Percentiles rank a stretch among this genome's conserved stretches.
Conservation (phyloP, 2,113 vertebrate species). For the Empidonax traillii region DNA sequence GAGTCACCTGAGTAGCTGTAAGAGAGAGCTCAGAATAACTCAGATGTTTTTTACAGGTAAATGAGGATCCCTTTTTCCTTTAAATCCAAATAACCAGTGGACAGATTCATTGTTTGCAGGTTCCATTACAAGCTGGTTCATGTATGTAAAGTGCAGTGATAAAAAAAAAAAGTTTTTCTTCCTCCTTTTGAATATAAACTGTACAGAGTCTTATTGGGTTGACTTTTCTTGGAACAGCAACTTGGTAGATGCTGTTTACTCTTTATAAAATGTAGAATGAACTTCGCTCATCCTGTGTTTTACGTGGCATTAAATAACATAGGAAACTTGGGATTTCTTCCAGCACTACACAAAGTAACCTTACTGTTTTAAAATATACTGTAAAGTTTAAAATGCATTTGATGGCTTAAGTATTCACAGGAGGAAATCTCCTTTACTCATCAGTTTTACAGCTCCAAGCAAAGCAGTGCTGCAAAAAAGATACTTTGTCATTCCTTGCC, state of each 20-base stretch:
- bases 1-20: background rate
- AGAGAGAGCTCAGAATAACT: background rate
- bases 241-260: background rate
- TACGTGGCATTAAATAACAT: background rate
- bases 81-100: background rate
- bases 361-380: background rate
- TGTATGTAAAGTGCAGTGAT: background rate
- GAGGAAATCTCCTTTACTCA: constrained; percentile 29
- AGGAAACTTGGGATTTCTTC: background rate
- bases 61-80: background rate
- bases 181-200: background rate
- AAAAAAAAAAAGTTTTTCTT: background rate
- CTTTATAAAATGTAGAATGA: background rate
- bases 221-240: background rate
- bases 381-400: constrained; percentile 29
- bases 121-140: background rate
- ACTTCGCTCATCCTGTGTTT: background rate
- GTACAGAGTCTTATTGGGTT: background rate
- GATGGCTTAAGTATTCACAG: constrained; percentile 3
- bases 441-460: constrained; percentile 31
- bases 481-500: constrained; percentile 25
- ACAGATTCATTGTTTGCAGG: background rate
- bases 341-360: background rate
- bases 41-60: background rate
- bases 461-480: background rate